phyloP scores from a whole-genome alignment of 2,888 invertebrate genomes.

The Cryptus viduatorius region DNA sequence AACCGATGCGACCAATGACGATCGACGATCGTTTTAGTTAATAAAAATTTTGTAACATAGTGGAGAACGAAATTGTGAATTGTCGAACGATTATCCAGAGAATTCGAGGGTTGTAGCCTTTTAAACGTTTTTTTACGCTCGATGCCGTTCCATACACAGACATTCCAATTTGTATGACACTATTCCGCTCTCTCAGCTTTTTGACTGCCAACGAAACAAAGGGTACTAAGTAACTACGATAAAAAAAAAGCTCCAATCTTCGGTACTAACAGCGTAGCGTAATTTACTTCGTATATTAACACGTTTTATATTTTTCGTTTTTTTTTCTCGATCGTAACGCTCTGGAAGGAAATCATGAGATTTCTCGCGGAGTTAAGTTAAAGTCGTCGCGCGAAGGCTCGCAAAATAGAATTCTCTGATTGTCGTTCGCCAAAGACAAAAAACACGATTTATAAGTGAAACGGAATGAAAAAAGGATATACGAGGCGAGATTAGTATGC shows the following conservation, averaged over 20 bases:
- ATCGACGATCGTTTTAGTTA: slow-evolving; percentile 71
- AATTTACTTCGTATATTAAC: slow-evolving; percentile 62
- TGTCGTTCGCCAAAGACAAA: slow-evolving; percentile 66
- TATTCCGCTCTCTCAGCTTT: slow-evolving; percentile 54
- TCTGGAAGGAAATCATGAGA: slow-evolving; percentile 50
- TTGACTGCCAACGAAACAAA: slow-evolving; percentile 76
- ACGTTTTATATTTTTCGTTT: slow-evolving; percentile 36
- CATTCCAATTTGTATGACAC: slow-evolving; percentile 79
- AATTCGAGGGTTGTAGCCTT: slow-evolving; percentile 61
- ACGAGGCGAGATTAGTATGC: slow-evolving; percentile 58
- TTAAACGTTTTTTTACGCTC: slow-evolving; percentile 31
- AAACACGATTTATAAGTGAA: slow-evolving; percentile 52
- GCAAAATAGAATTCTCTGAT: slow-evolving; percentile 65
- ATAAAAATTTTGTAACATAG: slow-evolving; percentile 65
- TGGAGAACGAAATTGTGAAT: slow-evolving; percentile 64
- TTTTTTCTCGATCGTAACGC: slow-evolving; percentile 19
- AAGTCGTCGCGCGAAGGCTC: slow-evolving; percentile 42
- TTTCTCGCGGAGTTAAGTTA: slow-evolving; percentile 53
- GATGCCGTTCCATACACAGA: slow-evolving; percentile 80
- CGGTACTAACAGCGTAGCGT: slow-evolving; percentile 64
- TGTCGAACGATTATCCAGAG: slow-evolving; percentile 74
- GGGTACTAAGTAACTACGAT: slow-evolving; percentile 47
- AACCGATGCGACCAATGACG: slow-evolving; percentile 74
- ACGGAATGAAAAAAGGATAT: slow-evolving; percentile 24
- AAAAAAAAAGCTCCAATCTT: slow-evolving; percentile 43